Base-by-base conservation (phyloP, 2,888 invertebrate species). In the Temnothorax ravouxi region DNA sequence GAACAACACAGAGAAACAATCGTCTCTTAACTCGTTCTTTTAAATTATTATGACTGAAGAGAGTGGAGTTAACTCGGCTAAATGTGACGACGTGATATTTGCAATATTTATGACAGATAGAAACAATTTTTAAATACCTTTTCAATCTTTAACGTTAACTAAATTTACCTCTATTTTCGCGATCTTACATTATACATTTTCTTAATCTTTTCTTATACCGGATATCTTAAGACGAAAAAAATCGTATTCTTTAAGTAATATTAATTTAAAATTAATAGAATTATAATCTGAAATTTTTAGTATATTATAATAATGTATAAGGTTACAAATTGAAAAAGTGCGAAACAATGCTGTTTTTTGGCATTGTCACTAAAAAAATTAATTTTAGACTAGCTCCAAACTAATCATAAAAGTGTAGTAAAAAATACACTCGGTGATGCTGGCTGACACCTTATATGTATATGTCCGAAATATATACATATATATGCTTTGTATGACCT, bases 1-100 rank as follows among this genome's bases (percentile, higher is more conserved):
- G 62, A 64, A 75, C 44, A 64, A 75, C 44, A 21, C 47, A 13
- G 50, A 76, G 59, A 59, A 74, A 61, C 29, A 29, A 74, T 74
- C 61, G 66, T n/a, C 71, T 15, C 25, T 72, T 59, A 59, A 59
- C 41, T 72, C 11, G 38, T 71, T 34, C 61, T 61, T 62, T 75
- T 47, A 38, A 34, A 50, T 34, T 15, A 11, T 21, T 61, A 15
- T 6, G 11, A 21, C 3, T 5, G 9, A 15, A 34, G 47, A 62
- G 21, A 50, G 34, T 21, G 21, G 18, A 47, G 64, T 47, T 47
- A 34, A 47, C n/a, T 34, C 61, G 41, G n/a, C 41, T 59, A 38
- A n/a, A 74, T 29, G 18, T 29, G 71, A 54, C 18, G 25, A 41
- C 41, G 29, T 29, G 59, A 44, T 15, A 13, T 1, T 1, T 8